These are phyloP conservation scores for Phrynosoma blainvillii DNA, from an alignment of 2,113 vertebrate species.

Conservation along the genomic window DNA sequence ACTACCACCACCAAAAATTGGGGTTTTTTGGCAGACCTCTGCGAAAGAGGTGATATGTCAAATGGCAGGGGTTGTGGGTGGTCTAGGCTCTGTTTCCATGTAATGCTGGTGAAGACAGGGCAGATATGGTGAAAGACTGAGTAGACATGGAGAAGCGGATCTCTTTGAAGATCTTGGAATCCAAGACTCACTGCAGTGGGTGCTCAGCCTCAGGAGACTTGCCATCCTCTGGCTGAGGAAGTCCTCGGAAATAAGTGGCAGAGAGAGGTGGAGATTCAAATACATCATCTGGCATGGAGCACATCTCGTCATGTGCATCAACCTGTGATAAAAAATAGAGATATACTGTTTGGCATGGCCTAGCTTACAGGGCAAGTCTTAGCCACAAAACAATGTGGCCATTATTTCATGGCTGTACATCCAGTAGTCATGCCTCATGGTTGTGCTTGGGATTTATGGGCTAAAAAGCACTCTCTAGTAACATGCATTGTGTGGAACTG, in stretches of 20 bases:
- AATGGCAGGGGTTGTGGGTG: background rate
- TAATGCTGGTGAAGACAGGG: background rate
- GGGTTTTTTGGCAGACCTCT: background rate
- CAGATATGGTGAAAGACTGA: background rate
- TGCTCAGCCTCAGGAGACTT: slow-evolving; percentile 69
- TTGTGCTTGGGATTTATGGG: background rate
- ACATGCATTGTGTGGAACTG: background rate
- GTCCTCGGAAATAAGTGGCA: slow-evolving; percentile 72
- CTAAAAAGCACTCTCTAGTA: background rate
- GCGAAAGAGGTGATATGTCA: too few relatives aligned
- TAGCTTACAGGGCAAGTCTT: background rate
- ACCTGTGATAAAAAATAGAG: slow-evolving; percentile 68
- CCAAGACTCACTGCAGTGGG: slow-evolving; percentile 77
- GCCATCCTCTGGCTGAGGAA: slow-evolving; percentile 63
- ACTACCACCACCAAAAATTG: background rate
- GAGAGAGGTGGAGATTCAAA: slow-evolving; percentile 94
- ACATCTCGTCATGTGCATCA: slow-evolving; percentile 84
- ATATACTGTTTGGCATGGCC: accelerated
- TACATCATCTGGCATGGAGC: slow-evolving; percentile 93
- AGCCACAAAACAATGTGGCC: too few relatives aligned
- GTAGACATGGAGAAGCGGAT: background rate
- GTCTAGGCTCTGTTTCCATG: background rate
- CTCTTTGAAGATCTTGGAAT: too few relatives aligned
- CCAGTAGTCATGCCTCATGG: background rate
- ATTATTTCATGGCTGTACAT: background rate